Base-by-base conservation (phyloP, 2,888 invertebrate genomes). In the Hipparchia sbordonii region DNA sequence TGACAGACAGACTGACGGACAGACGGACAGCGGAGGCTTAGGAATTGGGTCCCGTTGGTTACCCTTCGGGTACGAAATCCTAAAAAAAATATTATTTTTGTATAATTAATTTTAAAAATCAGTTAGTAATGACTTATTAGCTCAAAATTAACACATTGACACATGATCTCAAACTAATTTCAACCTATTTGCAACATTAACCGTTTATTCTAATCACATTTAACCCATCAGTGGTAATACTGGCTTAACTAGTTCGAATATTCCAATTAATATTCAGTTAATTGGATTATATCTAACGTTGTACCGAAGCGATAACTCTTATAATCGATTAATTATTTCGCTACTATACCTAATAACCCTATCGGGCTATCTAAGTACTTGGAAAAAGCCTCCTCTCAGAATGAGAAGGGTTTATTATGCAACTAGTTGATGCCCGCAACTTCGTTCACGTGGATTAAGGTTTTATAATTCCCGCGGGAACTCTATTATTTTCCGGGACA, bases 221-320 rank as follows among this genome's bases (percentile, higher is more conserved):
- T 45, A 70, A 61, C 52, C 70, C 60, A 57, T 57, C 57, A 61
- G 57, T 63, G 66, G 57, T 61, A 73, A 66, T 71, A 57, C 71
- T 57, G 63, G 71, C 65, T 69, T 57, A 57, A 8, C 57, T 57
- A 68, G 48, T 66, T 61, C 63, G 56, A 71, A 69, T 71, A 71
- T 73, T 65, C 59, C 52, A 52, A 75, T 73, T 71, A 75, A 69
- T 69, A 75, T 68, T 62, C 61, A 46, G 57, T 66, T 73, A 73
- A 75, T 75, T 70, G 70, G 74, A 60, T 70, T 67, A 74, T 39
- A 60, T 63, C 4, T 23, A 52, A 10, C 51, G 57, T 8, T 65
- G 33, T 65, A 33, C 65, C 2, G 51, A 33, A 33, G 65, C 65
- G 23, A 65, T 65, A 52, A 39, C 65, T 65, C 52, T 52, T 51